phyloP scores from a whole-genome alignment of 2,797 vertebrate genomes.

The Danio jaintianensis region DNA sequence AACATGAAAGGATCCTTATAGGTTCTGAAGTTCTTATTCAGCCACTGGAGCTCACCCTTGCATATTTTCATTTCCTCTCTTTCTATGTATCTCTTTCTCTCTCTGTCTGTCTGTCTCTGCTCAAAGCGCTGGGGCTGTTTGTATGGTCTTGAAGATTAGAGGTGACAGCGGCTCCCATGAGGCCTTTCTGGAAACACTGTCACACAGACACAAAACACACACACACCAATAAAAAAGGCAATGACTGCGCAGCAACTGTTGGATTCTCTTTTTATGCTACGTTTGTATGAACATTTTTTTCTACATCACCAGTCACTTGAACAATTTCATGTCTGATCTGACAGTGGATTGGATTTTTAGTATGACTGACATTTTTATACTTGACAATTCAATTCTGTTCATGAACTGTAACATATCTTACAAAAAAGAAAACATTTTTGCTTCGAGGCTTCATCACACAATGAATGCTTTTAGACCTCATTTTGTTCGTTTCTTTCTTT shows the following conservation, averaged over 20 bases:
- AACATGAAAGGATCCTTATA: slow-evolving; percentile 15
- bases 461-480: too few species aligned
- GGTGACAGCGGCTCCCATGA: slow-evolving; percentile 37
- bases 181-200: slow-evolving; percentile 21
- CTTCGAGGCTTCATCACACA: too few species aligned
- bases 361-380: slow-evolving; percentile 61
- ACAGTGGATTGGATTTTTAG: slow-evolving; percentile 62
- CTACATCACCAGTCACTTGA: slow-evolving; percentile 65
- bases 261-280: slow-evolving; percentile 50
- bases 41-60: slow-evolving; percentile 6
- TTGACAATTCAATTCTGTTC: slow-evolving; percentile 31
- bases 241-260: slow-evolving; percentile 5
- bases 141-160: slow-evolving; percentile 41
- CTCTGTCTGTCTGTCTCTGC: neutral
- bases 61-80: slow-evolving; percentile 1
- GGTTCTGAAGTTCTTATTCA: slow-evolving; percentile 24
- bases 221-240: neutral
- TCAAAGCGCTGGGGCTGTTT: slow-evolving; percentile 31
- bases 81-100: too few species aligned
- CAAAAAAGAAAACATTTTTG: too few species aligned
- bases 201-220: slow-evolving; percentile 13
- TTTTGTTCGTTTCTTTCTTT: too few species aligned
- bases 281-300: slow-evolving; percentile 58
- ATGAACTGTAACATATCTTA: too few species aligned
- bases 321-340: slow-evolving; percentile 53